Conservation (phyloP, 2,113 vertebrate genomes). For the Corvus moneduloides region DNA sequence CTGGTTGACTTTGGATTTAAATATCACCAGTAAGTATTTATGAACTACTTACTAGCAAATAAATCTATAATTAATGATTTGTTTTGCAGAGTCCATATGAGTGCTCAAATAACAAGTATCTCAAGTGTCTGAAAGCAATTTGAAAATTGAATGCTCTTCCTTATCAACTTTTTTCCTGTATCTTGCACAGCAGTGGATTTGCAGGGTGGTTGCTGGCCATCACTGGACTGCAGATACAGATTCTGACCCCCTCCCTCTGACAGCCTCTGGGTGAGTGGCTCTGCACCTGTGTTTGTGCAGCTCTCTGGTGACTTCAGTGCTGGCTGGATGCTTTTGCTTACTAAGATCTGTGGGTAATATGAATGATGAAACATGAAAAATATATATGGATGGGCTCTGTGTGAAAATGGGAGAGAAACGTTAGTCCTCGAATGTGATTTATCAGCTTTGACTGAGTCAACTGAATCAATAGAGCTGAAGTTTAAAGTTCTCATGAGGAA, state of each 20-base stretch:
- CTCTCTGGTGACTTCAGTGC: not conserved
- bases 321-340: not conserved
- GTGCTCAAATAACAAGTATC: not conserved
- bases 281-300: not conserved
- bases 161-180: not conserved
- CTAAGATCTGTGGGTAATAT: not conserved
- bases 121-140: not conserved
- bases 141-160: not conserved
- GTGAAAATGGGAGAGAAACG: not conserved
- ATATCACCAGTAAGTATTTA: not conserved
- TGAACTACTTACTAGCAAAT: not conserved
- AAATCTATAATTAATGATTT: not conserved
- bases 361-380: not conserved
- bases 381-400: not conserved
- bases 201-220: not conserved
- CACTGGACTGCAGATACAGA: not conserved
- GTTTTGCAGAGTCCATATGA: not conserved
- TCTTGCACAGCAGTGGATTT: not conserved
- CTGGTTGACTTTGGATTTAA: not conserved
- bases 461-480: not conserved
- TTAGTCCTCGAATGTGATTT: not conserved
- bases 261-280: not conserved
- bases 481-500: conserved; percentile 17
- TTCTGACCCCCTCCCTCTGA: not conserved
- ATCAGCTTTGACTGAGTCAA: not conserved